These are phyloP conservation scores for Gymnobelideus leadbeateri DNA, from an alignment of 2,113 vertebrate genomes.

Conservation along the genomic window DNA sequence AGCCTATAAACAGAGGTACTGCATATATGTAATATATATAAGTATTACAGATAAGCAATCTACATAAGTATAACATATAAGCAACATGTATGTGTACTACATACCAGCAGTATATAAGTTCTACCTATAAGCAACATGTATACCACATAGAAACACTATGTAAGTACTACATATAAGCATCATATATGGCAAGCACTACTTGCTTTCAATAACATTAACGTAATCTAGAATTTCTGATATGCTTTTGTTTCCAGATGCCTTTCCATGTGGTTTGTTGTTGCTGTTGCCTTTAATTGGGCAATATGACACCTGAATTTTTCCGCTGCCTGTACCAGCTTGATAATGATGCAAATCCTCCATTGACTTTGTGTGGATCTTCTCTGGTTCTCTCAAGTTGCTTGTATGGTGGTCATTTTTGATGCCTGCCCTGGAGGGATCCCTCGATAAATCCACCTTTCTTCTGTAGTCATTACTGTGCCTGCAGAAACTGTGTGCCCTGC, in stretches of 20 bases:
- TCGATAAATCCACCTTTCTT: neutral
- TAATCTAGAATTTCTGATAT: neutral
- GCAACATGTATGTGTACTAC: too few relatives aligned
- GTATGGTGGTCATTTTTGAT: neutral
- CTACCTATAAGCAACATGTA: neutral
- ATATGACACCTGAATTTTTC: neutral
- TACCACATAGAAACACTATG: too few relatives aligned
- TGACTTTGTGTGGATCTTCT: neutral
- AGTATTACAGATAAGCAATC: too few relatives aligned
- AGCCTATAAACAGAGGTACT: neutral
- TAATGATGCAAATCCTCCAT: neutral
- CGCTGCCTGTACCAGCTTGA: neutral
- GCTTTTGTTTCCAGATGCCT: neutral
- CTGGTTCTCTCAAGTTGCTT: neutral
- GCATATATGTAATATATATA: neutral
- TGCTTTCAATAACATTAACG: neutral
- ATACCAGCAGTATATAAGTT: neutral
- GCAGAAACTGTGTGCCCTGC: neutral
- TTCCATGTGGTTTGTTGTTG: neutral
- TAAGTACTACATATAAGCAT: too few relatives aligned
- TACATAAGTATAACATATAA: too few relatives aligned
- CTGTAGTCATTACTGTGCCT: neutral
- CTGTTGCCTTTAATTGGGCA: neutral
- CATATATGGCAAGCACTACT: neutral
- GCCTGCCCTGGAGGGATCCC: neutral